phyloP scores from a whole-genome alignment of 2,888 invertebrate genomes.

The Drosophila stalkeri region DNA sequence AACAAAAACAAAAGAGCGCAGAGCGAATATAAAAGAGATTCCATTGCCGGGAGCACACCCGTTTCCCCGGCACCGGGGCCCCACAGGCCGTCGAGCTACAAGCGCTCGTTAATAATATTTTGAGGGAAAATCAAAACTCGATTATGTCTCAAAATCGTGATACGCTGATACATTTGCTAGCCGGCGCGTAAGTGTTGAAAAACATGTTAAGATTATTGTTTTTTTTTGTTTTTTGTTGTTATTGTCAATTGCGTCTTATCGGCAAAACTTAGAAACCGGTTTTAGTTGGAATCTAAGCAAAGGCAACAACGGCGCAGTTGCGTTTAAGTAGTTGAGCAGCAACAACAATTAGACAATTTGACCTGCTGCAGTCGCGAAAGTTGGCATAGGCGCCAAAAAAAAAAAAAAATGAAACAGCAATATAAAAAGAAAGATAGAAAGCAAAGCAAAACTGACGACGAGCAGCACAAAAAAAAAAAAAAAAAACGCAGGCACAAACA shows the following conservation, averaged over 20 bases:
- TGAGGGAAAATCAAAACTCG: conserved; percentile 15
- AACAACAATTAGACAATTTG: conserved; percentile 49
- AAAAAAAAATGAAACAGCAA: conserved; percentile 20
- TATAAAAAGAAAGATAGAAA: conserved; percentile 24
- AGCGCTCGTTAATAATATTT: conserved; percentile 13
- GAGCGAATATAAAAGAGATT: conserved; percentile 36
- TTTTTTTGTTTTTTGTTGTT: conserved; percentile 16
- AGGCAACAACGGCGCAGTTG: conserved; percentile 67
- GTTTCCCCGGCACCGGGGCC: conserved; percentile 32
- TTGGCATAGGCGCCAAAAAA: conserved; percentile 61
- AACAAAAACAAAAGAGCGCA: conserved; percentile 32
- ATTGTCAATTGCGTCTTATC: conserved; percentile 46
- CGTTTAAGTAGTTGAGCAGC: conserved; percentile 40
- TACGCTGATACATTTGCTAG: conserved; percentile 96
- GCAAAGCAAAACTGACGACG: conserved; percentile 32
- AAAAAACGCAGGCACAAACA: conserved; percentile 1
- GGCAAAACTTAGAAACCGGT: conserved; percentile 42
- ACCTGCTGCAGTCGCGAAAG: conserved; percentile 51
- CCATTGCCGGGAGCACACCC: conserved; percentile 52
- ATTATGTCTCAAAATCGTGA: conserved; percentile 88
- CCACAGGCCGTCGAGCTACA: conserved; percentile 19
- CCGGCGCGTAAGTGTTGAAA: conserved; percentile 93
- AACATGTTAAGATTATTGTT: conserved; percentile 7
- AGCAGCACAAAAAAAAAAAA: too few relatives aligned
- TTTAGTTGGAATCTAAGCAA: conserved; percentile 37